Base-by-base conservation (phyloP, 1,140 invertebrate genomes). In the Hycleus phaleratus region DNA sequence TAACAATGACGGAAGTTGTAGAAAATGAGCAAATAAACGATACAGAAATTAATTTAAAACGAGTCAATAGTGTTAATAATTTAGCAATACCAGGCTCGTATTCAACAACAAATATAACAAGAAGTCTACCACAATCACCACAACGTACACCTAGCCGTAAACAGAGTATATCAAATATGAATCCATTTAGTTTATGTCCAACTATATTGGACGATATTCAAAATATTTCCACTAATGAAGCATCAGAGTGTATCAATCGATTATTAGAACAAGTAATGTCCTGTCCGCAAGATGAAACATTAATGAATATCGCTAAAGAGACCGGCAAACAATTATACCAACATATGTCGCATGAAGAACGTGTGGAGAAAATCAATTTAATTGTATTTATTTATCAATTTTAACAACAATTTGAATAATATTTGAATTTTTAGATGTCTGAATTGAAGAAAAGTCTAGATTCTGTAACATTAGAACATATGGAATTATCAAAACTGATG, bases 41-140 rank as follows among this genome's bases (percentile, higher is more conserved):
- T 39, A 26, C 25, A 10, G 60, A 51, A 9, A 48, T 47, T 46
- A 54, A 50, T 45, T 71, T 79, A n/a, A 79, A 79, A 55, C 59
- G 75, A 49, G 77, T 71, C 26, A 79, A 74, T 64, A 75, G 73
- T 39, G 78, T 75, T 1, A 77, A 77, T 64, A 79, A 78, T 68
- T 63, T 79, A 32, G 72, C 73, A 45, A 78, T 79, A 53, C 77
- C 77, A 57, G 78, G 77, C 63, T 54, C 50, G 2, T 58, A 65
- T 51, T 74, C 71, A 67, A 78, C 74, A 67, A 74, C 74, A 64
- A 74, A 74, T 65, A 74, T 75, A 67, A 86, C 85, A 50, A 78
- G 84, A 71, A 89, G 87, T 71, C 77, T 91, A 65, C 88, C 88
- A 57, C 87, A 85, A 57, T 88, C 87, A 63, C 87, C 87, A n/a